phyloP scores from a whole-genome alignment of 2,797 vertebrate genomes.

The Scyliorhinus canicula region DNA sequence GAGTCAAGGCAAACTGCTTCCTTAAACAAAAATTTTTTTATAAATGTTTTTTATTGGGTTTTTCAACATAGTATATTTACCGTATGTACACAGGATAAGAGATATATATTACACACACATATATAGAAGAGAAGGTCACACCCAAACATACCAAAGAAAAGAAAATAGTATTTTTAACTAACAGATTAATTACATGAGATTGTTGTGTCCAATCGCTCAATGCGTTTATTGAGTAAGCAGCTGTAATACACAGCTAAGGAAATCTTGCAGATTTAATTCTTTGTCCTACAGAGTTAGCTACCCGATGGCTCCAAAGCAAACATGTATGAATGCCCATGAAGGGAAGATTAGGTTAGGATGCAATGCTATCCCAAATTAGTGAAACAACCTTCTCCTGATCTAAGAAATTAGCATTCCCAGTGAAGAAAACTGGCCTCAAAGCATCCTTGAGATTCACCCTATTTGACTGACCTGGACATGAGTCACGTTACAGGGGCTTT shows the following conservation, averaged over 20 bases:
- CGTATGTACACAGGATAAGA: too few species aligned
- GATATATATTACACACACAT: too few species aligned
- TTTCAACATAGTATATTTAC: too few species aligned
- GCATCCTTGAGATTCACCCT: background rate
- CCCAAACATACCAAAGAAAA: too few species aligned
- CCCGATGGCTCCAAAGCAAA: background rate
- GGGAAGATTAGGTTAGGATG: too few species aligned
- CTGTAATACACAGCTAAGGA: background rate
- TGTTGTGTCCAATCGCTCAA: background rate
- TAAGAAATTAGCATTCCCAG: background rate
- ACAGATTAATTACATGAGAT: background rate
- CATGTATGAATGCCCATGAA: background rate
- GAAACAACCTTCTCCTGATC: background rate
- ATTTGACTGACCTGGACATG: background rate
- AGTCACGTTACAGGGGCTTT: background rate
- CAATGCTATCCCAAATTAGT: background rate
- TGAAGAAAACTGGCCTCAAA: background rate
- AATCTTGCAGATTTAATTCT: background rate
- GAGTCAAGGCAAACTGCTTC: background rate
- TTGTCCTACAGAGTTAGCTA: background rate
- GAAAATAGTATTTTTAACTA: background rate
- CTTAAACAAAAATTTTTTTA: too few species aligned
- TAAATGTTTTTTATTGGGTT: too few species aligned
- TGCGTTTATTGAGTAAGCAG: background rate
- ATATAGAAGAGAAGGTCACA: too few species aligned